Evolutionary conservation across 2,113 vertebrate genomes (phyloP).

Genomic region (Lycocorax pyrrhopterus): DNA sequence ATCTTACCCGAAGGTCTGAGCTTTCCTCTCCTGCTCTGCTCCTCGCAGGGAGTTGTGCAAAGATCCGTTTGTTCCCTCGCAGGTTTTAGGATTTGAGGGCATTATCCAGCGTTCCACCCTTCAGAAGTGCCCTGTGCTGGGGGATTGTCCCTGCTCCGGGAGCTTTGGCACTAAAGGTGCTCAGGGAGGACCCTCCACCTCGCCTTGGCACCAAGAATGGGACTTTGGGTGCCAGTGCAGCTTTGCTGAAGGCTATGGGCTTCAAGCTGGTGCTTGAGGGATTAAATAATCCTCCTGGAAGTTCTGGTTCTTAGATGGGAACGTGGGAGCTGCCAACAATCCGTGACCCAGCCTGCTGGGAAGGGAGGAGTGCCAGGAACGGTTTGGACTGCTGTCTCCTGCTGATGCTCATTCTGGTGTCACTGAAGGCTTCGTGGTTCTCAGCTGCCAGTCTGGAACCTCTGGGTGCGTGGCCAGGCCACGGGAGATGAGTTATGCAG

Average conservation of each 20-base stretch:
- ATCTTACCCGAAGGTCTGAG: background rate
- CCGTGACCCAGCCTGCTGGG: background rate
- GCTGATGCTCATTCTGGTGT: background rate
- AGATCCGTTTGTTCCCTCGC: background rate
- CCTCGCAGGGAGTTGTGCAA: background rate
- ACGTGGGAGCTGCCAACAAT: background rate
- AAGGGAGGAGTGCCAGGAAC: background rate
- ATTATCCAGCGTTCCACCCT: rapidly evolving
- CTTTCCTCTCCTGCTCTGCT: background rate
- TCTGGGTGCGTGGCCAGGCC: background rate
- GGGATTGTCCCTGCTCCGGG: background rate
- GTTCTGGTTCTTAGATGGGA: background rate
- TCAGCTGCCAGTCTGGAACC: background rate
- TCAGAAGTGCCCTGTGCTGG: background rate
- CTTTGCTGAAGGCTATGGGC: background rate
- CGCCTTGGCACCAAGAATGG: background rate
- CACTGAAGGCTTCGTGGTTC: background rate
- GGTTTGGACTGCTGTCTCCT: background rate
- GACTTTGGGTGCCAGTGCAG: background rate
- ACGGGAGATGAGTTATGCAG: background rate
- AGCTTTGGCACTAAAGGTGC: background rate
- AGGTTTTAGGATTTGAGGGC: background rate
- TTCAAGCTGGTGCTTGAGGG: background rate
- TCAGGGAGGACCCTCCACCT: background rate
- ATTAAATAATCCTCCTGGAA: background rate